Conservation (phyloP, 2,888 invertebrate genomes). For the Scaptomyza caliginosa region DNA sequence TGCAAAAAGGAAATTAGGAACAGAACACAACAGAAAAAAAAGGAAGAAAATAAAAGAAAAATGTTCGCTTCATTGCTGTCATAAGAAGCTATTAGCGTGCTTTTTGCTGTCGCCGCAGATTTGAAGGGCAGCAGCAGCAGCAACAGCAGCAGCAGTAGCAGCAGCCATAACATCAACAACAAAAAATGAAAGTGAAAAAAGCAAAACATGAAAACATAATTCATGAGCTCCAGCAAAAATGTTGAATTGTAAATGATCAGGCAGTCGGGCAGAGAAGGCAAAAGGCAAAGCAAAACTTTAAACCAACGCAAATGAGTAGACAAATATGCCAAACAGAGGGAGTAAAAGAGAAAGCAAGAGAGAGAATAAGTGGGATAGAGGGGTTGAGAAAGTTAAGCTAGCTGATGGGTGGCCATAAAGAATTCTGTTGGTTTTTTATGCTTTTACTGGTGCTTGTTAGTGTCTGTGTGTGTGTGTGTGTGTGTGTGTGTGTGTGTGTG, state of each 20-base stretch:
- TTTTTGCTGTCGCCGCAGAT: slow-evolving; percentile 38
- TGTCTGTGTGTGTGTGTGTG: neutral
- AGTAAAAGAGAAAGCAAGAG: neutral
- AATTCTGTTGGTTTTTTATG: slow-evolving; percentile 18
- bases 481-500: slow-evolving; percentile 2
- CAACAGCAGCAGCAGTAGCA: slow-evolving; percentile 18
- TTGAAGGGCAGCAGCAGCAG: slow-evolving; percentile 10
- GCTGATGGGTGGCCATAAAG: slow-evolving; percentile 30
- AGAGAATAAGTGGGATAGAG: neutral
- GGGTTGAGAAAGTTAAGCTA: slow-evolving; percentile 8
- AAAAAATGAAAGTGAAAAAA: slow-evolving; percentile 26
- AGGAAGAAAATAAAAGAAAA: neutral
- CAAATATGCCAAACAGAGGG: slow-evolving; percentile 6
- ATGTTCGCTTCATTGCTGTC: slow-evolving; percentile 50
- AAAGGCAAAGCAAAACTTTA: slow-evolving; percentile 30
- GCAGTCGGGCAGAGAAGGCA: slow-evolving; percentile 3
- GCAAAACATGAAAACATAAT: slow-evolving; percentile 70
- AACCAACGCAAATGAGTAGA: slow-evolving; percentile 41
- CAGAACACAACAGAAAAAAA: neutral
- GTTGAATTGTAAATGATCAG: slow-evolving; percentile 75
- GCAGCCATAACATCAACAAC: slow-evolving; percentile 21
- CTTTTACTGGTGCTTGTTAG: slow-evolving; percentile 6
- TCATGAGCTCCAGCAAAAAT: slow-evolving; percentile 63
- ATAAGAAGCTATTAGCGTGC: slow-evolving; percentile 71
- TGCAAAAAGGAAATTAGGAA: slow-evolving; percentile 6